Base-by-base conservation (phyloP, 2,888 invertebrate species). In the Macrophya annulata region DNA sequence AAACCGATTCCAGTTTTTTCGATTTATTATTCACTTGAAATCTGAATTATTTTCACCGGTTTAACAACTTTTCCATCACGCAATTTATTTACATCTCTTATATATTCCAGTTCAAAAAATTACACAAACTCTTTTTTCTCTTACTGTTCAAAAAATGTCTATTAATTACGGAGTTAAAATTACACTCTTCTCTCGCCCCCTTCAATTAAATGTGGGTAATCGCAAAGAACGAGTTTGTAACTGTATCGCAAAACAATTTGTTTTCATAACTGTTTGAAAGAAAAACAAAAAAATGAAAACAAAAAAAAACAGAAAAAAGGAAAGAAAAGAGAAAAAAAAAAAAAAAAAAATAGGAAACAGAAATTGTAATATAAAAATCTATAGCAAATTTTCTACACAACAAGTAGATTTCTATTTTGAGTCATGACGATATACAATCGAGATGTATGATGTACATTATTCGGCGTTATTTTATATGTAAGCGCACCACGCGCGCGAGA, bases 121-220 rank as follows among this genome's bases (percentile, higher is more conserved):
- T 17, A 51, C 6, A 51, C 17, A 51, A 17, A 17, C 48, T 51
- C n/a, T 55, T 6, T 55, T n/a, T 55, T n/a, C 55, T 55, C 55
- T 1, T 8, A n/a, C n/a, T 1, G n/a, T 51, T 4, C 43, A 55
- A 55, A n/a, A 55, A n/a, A 55, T 55, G 17, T n/a, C 55, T 55
- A 55, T 8, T n/a, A n/a, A n/a, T n/a, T 55, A n/a, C 55, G n/a
- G 55, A 55, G 55, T 55, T 55, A n/a, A 55, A 55, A 55, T n/a
- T 55, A 55, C n/a, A n/a, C 51, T 51, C n/a, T 51, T 51, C n/a
- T 6, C 51, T 51, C 51, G 51, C n/a, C 17, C 51, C n/a, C 51
- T n/a, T 55, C 55, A 55, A 55, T 55, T 55, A 55, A n/a, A 55
- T n/a, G 55, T 55, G 3, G 31, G 31, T 3, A 55, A n/a, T 55